Percentiles rank a stretch among this genome's conserved stretches.
These are phyloP conservation scores for Suillia variegata DNA, from an alignment of 2,888 invertebrate species.

Conservation along the genomic window DNA sequence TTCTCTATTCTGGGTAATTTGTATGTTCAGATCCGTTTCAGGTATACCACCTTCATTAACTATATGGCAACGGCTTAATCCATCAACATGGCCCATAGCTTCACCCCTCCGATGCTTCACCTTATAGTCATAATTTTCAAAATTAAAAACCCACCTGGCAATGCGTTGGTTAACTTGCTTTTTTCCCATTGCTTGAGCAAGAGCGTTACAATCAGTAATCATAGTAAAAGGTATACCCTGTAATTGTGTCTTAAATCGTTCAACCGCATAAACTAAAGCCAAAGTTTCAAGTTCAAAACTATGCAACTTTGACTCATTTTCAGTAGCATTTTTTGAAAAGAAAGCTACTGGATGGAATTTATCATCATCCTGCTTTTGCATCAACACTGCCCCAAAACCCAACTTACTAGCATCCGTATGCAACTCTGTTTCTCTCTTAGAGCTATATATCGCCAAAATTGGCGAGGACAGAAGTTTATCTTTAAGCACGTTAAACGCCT, in stretches of 20 bases:
- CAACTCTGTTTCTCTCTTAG: conserved; percentile 15
- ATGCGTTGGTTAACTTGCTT: conserved; percentile 24
- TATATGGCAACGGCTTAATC: conserved; percentile 12
- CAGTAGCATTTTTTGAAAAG: conserved; percentile 15
- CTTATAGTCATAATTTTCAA: conserved; percentile 25
- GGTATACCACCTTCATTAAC: not conserved
- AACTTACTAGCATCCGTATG: conserved; percentile 23
- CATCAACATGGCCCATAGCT: conserved; percentile 23
- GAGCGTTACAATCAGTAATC: conserved; percentile 25
- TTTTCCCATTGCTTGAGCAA: conserved; percentile 16
- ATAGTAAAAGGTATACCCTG: conserved; percentile 24
- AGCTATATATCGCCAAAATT: conserved; percentile 17
- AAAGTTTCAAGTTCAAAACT: conserved; percentile 50
- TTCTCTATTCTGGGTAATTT: not conserved
- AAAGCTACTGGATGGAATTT: conserved; percentile 21
- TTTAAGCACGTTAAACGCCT: conserved; percentile 18
- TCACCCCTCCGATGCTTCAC: conserved; percentile 13
- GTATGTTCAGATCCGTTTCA: not conserved
- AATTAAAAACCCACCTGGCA: conserved; percentile 20
- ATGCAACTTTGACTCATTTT: conserved; percentile 32
- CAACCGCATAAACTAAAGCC: conserved; percentile 29
- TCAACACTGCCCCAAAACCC: conserved; percentile 22
- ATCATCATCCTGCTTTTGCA: conserved; percentile 20
- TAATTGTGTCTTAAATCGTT: conserved; percentile 23
- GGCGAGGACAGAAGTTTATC: conserved; percentile 13